Base-by-base conservation (phyloP, 2,888 invertebrate genomes). In the Nemotelus nigrinus region DNA sequence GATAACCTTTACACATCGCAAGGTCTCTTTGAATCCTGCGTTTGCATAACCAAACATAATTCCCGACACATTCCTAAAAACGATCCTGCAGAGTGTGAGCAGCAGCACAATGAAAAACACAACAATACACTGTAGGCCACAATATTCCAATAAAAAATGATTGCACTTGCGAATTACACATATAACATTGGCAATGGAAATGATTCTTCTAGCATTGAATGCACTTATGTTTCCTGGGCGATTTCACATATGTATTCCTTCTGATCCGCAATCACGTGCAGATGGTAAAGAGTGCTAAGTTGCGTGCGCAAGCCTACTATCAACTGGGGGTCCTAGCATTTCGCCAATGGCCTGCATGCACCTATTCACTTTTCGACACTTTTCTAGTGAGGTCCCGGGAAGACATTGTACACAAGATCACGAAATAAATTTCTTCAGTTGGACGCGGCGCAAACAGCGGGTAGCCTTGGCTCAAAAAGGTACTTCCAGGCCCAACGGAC, bases 241-340 rank as follows among this genome's bases (percentile, higher is more conserved):
- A 47, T 63, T 74, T 74, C 48, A 74, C 74, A 74, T 74, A 63
- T 74, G 63, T 74, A 63, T 55, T 45, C 74, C 25, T 25, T 25
- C 25, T 25, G 25, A 25, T 25, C 25, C 25, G 25, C 25, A 25
- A 25, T 25, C 25, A 25, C 25, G 25, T 25, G 25, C 25, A 25
- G 25, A 25, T 25, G 25, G 25, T 25, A 25, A 25, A 25, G 25
- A 25, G 25, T 25, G 25, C 25, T 25, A 25, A 74, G 45, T 25
- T 48, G 25, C 63, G 44, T 50, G 63, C 25, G 44, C 58, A 60
- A 72, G 45, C 74, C 63, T 48, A 7, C 45, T 63, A 50, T 70
- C 60, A 74, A 74, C 74, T 50, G 39, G 48, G 39, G 63, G 25
- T 63, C 60, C 47, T 74, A 74, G 43, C 60, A 74, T 74, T 63